Conservation (phyloP, 2,113 vertebrate species). For the Chamaea fasciata region DNA sequence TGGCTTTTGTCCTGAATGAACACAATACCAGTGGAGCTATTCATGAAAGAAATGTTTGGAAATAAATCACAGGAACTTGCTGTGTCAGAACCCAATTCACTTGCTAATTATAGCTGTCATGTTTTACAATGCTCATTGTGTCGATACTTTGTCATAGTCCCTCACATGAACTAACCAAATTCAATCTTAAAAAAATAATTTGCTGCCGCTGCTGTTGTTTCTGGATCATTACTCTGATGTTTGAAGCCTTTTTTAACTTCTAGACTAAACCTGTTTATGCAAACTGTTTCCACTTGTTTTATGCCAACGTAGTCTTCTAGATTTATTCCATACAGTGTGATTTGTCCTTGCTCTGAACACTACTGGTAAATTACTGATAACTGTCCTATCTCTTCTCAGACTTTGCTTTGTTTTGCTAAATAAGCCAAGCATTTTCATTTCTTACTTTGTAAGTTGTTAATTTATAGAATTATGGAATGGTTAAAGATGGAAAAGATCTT, state of each 20-base stretch:
- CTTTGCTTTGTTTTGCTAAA: not conserved
- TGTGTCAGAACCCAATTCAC: not conserved
- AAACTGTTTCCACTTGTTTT: not conserved
- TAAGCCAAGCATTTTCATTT: not conserved
- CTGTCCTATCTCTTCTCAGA: not conserved
- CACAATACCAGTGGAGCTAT: constrained; percentile 20
- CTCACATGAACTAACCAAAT: not conserved
- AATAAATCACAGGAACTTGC: constrained; percentile 31
- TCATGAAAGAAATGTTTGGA: constrained; percentile 13
- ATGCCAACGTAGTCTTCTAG: not conserved
- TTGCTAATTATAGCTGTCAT: not conserved
- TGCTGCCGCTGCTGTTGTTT: not conserved
- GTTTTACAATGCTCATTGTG: not conserved
- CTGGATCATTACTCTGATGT: not conserved
- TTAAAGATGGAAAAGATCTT: not conserved
- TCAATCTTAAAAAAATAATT: not conserved
- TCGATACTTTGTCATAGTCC: not conserved
- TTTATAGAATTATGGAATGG: not conserved
- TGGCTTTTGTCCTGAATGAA: constrained; percentile 36
- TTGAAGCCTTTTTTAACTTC: not conserved
- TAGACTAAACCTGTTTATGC: not conserved
- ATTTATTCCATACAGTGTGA: not conserved
- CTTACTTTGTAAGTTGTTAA: not conserved
- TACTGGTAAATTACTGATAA: not conserved
- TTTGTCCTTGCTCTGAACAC: not conserved